Evolutionary conservation across 2,888 invertebrate genomes (phyloP).

Genomic region (Dryobotodes eremita): DNA sequence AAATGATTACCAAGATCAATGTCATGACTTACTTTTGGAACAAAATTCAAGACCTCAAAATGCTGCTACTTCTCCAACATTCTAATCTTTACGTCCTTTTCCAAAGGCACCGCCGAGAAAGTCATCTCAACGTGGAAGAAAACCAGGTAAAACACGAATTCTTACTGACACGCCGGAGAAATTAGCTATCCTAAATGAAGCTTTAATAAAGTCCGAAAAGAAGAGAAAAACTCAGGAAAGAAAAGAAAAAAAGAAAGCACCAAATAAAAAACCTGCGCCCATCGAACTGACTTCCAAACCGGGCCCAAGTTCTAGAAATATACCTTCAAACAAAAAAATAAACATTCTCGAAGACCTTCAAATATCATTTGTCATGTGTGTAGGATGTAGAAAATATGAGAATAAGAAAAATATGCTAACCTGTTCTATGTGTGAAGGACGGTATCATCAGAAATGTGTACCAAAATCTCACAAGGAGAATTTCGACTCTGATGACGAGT

Average conservation of each 20-base stretch:
- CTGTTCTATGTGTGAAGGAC: background rate
- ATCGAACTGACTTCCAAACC: background rate
- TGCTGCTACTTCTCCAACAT: too few relatives aligned
- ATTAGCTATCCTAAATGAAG: too few relatives aligned
- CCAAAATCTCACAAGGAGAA: conserved; percentile 8
- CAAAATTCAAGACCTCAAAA: too few relatives aligned
- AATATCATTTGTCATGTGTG: background rate
- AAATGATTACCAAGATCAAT: too few relatives aligned
- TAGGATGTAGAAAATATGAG: conserved; percentile 4
- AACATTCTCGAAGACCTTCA: background rate
- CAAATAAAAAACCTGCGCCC: background rate
- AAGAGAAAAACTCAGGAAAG: too few relatives aligned
- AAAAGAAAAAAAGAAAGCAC: background rate
- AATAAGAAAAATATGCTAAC: conserved; percentile 2
- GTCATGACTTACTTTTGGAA: too few relatives aligned
- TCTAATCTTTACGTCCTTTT: too few relatives aligned
- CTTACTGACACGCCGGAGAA: too few relatives aligned
- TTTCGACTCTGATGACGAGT: conserved; percentile 7
- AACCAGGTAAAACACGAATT: too few relatives aligned
- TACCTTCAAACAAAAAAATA: background rate
- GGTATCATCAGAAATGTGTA: background rate
- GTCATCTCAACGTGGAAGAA: too few relatives aligned
- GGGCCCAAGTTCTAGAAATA: background rate
- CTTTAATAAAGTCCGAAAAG: background rate
- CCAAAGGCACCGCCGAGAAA: too few relatives aligned